Evolutionary conservation across 1,140 invertebrate species (phyloP).

Genomic region (Sinella curviseta): DNA sequence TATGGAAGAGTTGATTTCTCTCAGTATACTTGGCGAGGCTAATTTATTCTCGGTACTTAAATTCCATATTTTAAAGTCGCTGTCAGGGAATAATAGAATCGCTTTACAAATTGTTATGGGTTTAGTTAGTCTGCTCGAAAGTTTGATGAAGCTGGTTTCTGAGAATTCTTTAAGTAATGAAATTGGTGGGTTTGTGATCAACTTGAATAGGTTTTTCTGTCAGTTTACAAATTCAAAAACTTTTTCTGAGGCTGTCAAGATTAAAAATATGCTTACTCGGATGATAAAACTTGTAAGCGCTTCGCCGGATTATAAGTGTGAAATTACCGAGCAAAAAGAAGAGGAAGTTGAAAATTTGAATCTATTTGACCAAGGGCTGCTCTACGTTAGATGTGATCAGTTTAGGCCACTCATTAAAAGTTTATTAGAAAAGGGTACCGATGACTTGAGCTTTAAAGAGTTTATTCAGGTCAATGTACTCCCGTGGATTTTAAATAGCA

Average conservation of each 20-base stretch:
- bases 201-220: constrained; percentile 1
- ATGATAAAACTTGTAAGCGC: too few relatives aligned
- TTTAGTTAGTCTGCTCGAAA: too few relatives aligned
- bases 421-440: background rate
- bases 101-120: too few relatives aligned
- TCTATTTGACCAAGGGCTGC: background rate
- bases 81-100: too few relatives aligned
- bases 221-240: background rate
- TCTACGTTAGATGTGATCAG: background rate
- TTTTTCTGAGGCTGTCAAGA: background rate
- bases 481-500: background rate
- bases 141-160: constrained; percentile 8
- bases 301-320: too few relatives aligned
- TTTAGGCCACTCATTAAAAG: background rate
- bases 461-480: background rate
- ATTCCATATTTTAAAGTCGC: too few relatives aligned
- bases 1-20: background rate
- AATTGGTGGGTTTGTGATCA: background rate
- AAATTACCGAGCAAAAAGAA: too few relatives aligned
- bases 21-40: too few relatives aligned
- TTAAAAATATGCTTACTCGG: too few relatives aligned
- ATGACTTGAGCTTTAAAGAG: background rate
- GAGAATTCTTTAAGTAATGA: too few relatives aligned
- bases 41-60: too few relatives aligned
- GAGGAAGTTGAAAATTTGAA: background rate